Conservation (phyloP, 2,888 invertebrate genomes). For the Tipula confusa region DNA sequence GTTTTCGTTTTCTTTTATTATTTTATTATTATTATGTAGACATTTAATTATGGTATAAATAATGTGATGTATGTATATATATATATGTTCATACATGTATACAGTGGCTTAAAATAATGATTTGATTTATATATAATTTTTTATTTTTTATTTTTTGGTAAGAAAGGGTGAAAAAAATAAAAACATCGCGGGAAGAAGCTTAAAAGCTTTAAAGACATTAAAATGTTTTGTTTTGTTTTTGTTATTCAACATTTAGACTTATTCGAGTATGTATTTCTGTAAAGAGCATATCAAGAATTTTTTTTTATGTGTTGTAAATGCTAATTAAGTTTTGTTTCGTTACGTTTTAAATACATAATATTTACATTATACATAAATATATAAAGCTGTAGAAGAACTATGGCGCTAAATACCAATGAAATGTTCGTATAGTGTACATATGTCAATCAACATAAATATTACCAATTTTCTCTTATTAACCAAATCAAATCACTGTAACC, state of each 20-base stretch:
- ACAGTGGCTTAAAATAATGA: not conserved
- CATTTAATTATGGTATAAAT: conserved; percentile 25
- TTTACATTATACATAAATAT: not conserved
- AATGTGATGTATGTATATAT: not conserved
- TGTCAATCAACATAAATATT: not conserved
- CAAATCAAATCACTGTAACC: conserved; percentile 25
- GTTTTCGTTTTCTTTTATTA: not conserved
- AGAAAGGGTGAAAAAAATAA: not conserved
- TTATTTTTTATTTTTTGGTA: not conserved
- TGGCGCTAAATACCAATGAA: not conserved
- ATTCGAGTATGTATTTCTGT: not conserved
- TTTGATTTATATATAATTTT: not conserved
- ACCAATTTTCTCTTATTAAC: conserved; percentile 25
- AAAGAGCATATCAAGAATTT: not conserved
- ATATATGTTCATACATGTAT: not conserved
- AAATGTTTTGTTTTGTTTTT: not conserved
- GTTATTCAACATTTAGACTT: conserved; percentile 5
- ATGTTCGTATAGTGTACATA: not conserved
- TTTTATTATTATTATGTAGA: conserved; percentile 12
- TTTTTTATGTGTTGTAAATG: not conserved
- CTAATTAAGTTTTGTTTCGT: not conserved
- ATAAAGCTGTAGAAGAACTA: not conserved
- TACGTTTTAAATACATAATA: not conserved
- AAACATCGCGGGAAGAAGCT: not conserved
- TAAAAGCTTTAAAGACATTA: conserved; percentile 25